Conservation (phyloP, 2,797 vertebrate genomes). For the Microctenopoma steveboyesi region DNA sequence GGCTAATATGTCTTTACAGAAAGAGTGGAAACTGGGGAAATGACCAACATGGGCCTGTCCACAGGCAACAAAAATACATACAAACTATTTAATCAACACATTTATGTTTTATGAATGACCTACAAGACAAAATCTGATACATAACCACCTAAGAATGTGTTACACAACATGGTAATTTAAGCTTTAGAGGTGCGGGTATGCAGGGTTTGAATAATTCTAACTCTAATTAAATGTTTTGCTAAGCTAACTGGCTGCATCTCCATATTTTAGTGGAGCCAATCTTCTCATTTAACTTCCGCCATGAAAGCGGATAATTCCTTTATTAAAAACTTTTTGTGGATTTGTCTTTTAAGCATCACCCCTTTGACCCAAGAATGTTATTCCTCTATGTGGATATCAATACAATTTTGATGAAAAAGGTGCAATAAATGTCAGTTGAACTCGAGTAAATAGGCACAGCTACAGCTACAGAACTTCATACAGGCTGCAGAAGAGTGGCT, state of each 20-base stretch:
- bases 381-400: constrained; percentile 36
- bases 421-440: constrained; percentile 49
- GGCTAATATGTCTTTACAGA: constrained; percentile 5
- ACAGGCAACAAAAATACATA: too few species aligned
- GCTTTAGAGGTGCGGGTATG: too few species aligned
- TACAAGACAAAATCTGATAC: too few species aligned
- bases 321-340: not conserved
- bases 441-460: constrained; percentile 5
- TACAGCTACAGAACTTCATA: not conserved
- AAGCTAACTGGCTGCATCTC: too few species aligned
- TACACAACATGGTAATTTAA: too few species aligned
- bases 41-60: too few species aligned
- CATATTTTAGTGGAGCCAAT: too few species aligned
- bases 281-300: not conserved
- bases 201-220: too few species aligned
- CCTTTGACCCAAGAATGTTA: constrained; percentile 61
- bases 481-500: not conserved
- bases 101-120: too few species aligned
- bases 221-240: too few species aligned
- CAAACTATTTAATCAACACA: too few species aligned
- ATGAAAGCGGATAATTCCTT: not conserved
- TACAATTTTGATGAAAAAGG: constrained; percentile 39
- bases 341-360: not conserved
- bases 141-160: too few species aligned
- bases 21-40: not conserved